A percentile compares a stretch with the other conserved stretches of the same genome.
These are phyloP conservation scores for Aphelinus certus DNA, from an alignment of 1,140 invertebrate species.

Conservation along the genomic window DNA sequence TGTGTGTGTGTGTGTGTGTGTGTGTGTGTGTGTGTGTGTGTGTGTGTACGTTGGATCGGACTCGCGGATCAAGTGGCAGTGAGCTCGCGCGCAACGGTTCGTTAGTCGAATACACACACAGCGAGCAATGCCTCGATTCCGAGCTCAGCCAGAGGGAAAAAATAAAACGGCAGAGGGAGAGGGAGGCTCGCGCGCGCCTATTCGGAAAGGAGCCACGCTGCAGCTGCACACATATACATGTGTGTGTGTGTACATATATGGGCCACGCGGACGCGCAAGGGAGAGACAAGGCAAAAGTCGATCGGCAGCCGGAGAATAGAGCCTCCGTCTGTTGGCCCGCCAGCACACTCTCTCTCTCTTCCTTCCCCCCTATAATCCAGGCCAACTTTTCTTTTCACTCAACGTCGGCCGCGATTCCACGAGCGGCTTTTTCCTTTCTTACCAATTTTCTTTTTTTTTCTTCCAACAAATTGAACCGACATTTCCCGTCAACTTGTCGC, in stretches of 20 bases:
- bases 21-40: too few species aligned
- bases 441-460: too few species aligned
- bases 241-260: too few species aligned
- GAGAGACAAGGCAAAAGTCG: slow-evolving; percentile 33
- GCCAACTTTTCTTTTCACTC: too few species aligned
- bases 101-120: slow-evolving; percentile 50
- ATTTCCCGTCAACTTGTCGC: too few species aligned
- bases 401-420: too few species aligned
- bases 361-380: not conserved
- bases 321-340: not conserved
- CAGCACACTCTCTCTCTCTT: slow-evolving; percentile 8
- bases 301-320: slow-evolving; percentile 30
- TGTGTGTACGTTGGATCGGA: too few species aligned
- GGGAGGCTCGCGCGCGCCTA: slow-evolving; percentile 41
- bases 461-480: too few species aligned
- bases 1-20: too few species aligned
- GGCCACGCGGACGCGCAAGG: not conserved
- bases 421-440: too few species aligned
- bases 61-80: slow-evolving; percentile 53
- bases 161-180: slow-evolving; percentile 23
- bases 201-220: slow-evolving; percentile 32
- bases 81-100: slow-evolving; percentile 52
- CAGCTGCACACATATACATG: slow-evolving; percentile 39
- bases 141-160: slow-evolving; percentile 9
- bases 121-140: not conserved